Percentiles rank a stretch among this genome's conserved stretches.
phyloP scores from a whole-genome alignment of 2,888 invertebrate genomes.

The Mimas tiliae region DNA sequence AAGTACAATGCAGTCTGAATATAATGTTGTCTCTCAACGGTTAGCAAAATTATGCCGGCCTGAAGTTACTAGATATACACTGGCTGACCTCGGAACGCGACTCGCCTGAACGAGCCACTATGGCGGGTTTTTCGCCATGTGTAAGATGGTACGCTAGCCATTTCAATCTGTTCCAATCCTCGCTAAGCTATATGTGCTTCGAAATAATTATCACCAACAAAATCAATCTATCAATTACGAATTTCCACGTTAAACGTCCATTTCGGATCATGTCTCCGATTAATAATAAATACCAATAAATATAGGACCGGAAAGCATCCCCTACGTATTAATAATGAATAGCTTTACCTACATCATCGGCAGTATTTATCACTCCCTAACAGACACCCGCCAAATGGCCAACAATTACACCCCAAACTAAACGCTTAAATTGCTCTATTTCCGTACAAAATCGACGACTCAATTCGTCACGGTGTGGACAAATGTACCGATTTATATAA shows the following conservation, averaged over 20 bases:
- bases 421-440: slow-evolving; percentile 75
- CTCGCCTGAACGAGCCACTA: too few relatives aligned
- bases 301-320: slow-evolving; percentile 34
- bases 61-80: too few relatives aligned
- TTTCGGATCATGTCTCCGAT: slow-evolving; percentile 33
- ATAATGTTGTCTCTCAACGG: too few relatives aligned
- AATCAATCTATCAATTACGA: too few relatives aligned
- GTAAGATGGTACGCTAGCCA: too few relatives aligned
- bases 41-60: too few relatives aligned
- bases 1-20: too few relatives aligned
- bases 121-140: too few relatives aligned
- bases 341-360: slow-evolving; percentile 71
- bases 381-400: slow-evolving; percentile 57
- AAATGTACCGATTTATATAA: slow-evolving; percentile 32
- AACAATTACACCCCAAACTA: slow-evolving; percentile 65
- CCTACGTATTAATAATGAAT: slow-evolving; percentile 54
- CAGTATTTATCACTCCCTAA: slow-evolving; percentile 59
- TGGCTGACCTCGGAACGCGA: too few relatives aligned
- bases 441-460: slow-evolving; percentile 69
- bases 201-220: too few relatives aligned
- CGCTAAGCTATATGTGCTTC: too few relatives aligned
- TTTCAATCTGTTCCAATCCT: too few relatives aligned
- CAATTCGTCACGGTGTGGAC: slow-evolving; percentile 70
- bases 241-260: background rate
- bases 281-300: slow-evolving; percentile 36